Evolutionary conservation across 2,113 vertebrate species (phyloP).

Genomic region (Chaetura pelagica): DNA sequence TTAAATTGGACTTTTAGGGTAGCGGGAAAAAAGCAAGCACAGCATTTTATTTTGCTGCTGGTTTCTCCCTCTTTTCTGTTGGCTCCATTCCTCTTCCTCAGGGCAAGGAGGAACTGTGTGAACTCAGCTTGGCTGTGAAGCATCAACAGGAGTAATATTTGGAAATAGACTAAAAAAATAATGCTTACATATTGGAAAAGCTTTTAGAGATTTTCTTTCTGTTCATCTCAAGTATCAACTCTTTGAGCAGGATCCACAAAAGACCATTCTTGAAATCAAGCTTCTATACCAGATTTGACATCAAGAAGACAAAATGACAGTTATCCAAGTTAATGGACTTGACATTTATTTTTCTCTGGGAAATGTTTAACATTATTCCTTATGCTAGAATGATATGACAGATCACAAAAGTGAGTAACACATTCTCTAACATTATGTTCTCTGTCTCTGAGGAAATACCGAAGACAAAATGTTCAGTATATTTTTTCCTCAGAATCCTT

Average conservation of each 20-base stretch:
- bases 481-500: not conserved
- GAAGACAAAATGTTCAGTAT: not conserved
- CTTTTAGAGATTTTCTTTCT: not conserved
- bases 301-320: not conserved
- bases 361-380: not conserved
- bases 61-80: not conserved
- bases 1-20: not conserved
- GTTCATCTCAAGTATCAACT: not conserved
- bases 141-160: not conserved
- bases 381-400: not conserved
- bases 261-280: not conserved
- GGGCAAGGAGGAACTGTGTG: not conserved
- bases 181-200: not conserved
- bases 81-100: not conserved
- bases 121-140: not conserved
- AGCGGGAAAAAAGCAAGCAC: not conserved
- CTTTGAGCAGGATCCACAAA: not conserved
- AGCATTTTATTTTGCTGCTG: not conserved
- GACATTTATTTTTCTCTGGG: not conserved
- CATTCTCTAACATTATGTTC: not conserved
- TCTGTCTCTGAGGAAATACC: not conserved
- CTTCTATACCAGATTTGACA: not conserved
- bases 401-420: not conserved
- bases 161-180: not conserved
- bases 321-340: not conserved